These are phyloP conservation scores for Malurus melanocephalus DNA, from an alignment of 2,113 vertebrate genomes.

Conservation along the genomic window DNA sequence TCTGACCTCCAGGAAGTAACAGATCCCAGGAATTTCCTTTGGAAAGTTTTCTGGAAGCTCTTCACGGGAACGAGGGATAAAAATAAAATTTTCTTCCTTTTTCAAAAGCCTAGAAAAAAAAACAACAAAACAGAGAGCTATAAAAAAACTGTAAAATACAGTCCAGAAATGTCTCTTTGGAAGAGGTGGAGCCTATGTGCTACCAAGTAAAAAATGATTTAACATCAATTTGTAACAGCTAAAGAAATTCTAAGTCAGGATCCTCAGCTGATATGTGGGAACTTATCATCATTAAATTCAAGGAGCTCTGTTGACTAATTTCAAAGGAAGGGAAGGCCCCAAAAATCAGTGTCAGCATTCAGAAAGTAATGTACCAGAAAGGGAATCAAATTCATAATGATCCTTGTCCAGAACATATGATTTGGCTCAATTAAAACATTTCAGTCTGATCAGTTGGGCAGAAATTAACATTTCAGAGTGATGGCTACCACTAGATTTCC, in stretches of 20 bases:
- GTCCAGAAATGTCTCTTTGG: background rate
- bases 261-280: background rate
- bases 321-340: background rate
- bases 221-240: fast-evolving
- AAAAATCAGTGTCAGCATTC: background rate
- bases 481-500: background rate
- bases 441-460: background rate
- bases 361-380: background rate
- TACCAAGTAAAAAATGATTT: background rate
- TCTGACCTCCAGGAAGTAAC: conserved; percentile 95
- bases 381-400: background rate
- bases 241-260: background rate
- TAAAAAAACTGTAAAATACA: background rate
- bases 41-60: conserved; percentile 98
- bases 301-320: background rate
- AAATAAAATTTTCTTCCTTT: conserved; percentile 90
- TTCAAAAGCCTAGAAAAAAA: conserved; percentile 84
- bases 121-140: background rate
- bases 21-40: conserved; percentile 95
- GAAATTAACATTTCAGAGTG: background rate
- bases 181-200: background rate
- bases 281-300: background rate
- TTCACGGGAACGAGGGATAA: conserved; percentile 91
- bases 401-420: background rate
- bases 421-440: background rate